Conservation (phyloP, 2,888 invertebrate genomes). For the Apotomis capreana region DNA sequence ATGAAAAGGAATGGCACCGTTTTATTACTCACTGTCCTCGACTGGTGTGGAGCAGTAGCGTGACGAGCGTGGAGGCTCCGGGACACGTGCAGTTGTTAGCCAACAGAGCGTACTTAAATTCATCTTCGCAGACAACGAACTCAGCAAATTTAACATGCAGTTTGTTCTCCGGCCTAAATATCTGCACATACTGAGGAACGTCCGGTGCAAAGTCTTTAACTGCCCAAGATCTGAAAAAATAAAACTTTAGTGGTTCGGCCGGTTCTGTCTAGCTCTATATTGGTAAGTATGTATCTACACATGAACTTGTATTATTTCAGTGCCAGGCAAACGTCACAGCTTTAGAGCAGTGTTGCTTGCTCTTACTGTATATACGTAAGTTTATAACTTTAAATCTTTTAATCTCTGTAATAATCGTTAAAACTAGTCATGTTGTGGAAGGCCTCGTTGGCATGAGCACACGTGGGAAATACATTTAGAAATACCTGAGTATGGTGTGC, state of each 20-base stretch:
- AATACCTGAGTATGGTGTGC: conserved; percentile 86
- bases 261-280: too few relatives aligned
- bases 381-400: too few relatives aligned
- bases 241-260: not conserved
- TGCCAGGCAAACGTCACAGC: too few relatives aligned
- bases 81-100: conserved; percentile 99
- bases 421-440: too few relatives aligned
- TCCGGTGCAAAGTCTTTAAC: conserved; percentile 98
- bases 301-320: too few relatives aligned
- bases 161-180: conserved; percentile 99
- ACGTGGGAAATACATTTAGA: not conserved
- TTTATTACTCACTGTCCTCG: conserved; percentile 94
- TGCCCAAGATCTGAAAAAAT: conserved; percentile 93
- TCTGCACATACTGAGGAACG: conserved; percentile 98
- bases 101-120: conserved; percentile 98
- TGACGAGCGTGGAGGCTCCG: conserved; percentile 98
- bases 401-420: too few relatives aligned
- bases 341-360: too few relatives aligned
- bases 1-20: not conserved
- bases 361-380: too few relatives aligned
- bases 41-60: conserved; percentile 97
- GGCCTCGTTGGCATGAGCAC: too few relatives aligned
- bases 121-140: conserved; percentile 99
- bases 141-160: conserved; percentile 99
- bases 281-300: too few relatives aligned